phyloP scores from a whole-genome alignment of 2,888 invertebrate genomes.

The Syritta pipiens region DNA sequence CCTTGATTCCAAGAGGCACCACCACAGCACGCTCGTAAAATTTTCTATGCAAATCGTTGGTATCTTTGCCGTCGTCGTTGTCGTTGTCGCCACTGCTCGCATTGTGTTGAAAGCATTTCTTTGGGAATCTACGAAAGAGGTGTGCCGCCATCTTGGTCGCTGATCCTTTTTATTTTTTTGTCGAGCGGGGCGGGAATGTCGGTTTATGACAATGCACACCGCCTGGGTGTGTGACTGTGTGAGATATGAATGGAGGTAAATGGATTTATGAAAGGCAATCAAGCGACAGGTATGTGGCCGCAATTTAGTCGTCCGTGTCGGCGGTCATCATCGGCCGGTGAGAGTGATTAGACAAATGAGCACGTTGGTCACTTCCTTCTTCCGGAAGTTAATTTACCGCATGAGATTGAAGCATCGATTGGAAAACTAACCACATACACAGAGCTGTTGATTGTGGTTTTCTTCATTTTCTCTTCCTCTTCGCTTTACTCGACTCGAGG shows the following conservation, averaged over 20 bases:
- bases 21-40: conserved; percentile 43
- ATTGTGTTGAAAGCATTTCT: conserved; percentile 52
- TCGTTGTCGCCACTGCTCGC: background rate
- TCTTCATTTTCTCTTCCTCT: background rate
- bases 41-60: conserved; percentile 58
- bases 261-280: conserved; percentile 43
- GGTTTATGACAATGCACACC: background rate
- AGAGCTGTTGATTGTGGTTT: conserved; percentile 4
- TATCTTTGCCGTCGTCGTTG: background rate
- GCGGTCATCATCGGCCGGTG: background rate
- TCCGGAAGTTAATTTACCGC: conserved; percentile 9
- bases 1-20: conserved; percentile 47
- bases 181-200: background rate
- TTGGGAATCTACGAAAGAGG: conserved; percentile 48
- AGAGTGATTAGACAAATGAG: background rate
- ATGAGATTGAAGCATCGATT: background rate
- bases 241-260: conserved; percentile 36
- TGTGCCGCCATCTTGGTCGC: conserved; percentile 32
- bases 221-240: background rate
- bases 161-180: conserved; percentile 35
- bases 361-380: conserved; percentile 14
- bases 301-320: conserved; percentile 14
- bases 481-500: no score
- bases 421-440: conserved; percentile 8
- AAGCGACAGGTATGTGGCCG: conserved; percentile 13